Conservation (phyloP, 2,888 invertebrate genomes). For the Hartigia nigra region DNA sequence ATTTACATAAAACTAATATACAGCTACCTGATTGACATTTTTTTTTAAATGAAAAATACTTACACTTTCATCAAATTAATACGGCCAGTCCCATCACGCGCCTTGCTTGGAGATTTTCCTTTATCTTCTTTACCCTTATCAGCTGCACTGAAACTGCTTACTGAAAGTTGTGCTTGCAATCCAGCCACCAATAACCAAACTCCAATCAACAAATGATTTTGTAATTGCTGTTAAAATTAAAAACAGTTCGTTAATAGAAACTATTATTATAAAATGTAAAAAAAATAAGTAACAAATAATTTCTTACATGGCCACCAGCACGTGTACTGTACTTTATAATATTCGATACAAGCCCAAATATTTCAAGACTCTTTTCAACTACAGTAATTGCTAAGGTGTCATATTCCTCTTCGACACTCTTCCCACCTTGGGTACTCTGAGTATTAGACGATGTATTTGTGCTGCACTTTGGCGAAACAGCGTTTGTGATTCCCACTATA, state of each 20-base stretch:
- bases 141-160: constrained; percentile 69
- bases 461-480: constrained; percentile 71
- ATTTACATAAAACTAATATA: not conserved
- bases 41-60: constrained; percentile 36
- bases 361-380: constrained; percentile 88
- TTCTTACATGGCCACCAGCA: constrained; percentile 85
- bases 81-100: constrained; percentile 69
- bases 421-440: constrained; percentile 50
- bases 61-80: constrained; percentile 79
- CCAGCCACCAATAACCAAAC: constrained; percentile 90
- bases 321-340: constrained; percentile 87
- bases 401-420: constrained; percentile 76
- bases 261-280: not conserved
- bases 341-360: constrained; percentile 84
- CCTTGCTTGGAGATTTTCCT: constrained; percentile 72
- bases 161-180: constrained; percentile 82
- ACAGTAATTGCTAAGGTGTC: constrained; percentile 85
- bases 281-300: not conserved
- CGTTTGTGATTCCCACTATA: constrained; percentile 70
- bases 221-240: constrained; percentile 74
- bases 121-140: constrained; percentile 70
- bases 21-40: not conserved
- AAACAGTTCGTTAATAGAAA: constrained; percentile 1
- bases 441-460: constrained; percentile 52
- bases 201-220: constrained; percentile 90